Base-by-base conservation (phyloP, 2,797 vertebrate species). In the Lophius americanus region DNA sequence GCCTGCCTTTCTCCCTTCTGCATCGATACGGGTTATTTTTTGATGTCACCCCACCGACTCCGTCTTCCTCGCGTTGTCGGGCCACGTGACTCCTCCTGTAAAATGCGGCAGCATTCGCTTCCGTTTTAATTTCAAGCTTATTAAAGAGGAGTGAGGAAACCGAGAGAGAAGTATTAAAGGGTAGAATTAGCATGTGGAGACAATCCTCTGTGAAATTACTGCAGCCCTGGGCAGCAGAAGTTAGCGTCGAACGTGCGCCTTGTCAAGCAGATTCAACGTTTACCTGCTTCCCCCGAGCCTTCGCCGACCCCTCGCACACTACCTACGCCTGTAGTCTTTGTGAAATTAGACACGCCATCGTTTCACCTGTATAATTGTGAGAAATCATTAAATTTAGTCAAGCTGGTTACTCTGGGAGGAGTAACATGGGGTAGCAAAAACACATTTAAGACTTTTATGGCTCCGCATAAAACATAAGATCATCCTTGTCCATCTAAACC, bases 41-140 rank as follows among this genome's bases (percentile, higher is more conserved):
- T 76, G 81, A 88, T 84, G 76, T 88, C 82, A 86, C 37, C 37
- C 37, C 37, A 38, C 37, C 59, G 56, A 86, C 76, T 83, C 51
- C 3, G 56, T 74, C 68, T 70, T 81, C 75, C 72, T 64, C 70
- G 65, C 79, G 87, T 86, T 86, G 81, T 79, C 74, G 80, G 67
- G 60, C 64, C 79, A 85, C 84, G 89, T 91, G 84, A 55, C 71
- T 70, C 42, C 78, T 72, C 64, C 56, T 84, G 76, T 85, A 76
- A 87, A 89, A 83, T 69, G 70, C 85, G 69, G 79, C 87, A 81
- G 60, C 75, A 14, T 89, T 81, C 82, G 86, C 82, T 86, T 77
- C 85, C 62, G 79, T 89, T 91, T 91, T 93, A 91, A 94, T 94
- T 94, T 93, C 91, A 93, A 90, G 92, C 91, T 91, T 94, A 93